Evolutionary conservation across 2,888 invertebrate genomes (phyloP).

Genomic region (Tholera decimalis): DNA sequence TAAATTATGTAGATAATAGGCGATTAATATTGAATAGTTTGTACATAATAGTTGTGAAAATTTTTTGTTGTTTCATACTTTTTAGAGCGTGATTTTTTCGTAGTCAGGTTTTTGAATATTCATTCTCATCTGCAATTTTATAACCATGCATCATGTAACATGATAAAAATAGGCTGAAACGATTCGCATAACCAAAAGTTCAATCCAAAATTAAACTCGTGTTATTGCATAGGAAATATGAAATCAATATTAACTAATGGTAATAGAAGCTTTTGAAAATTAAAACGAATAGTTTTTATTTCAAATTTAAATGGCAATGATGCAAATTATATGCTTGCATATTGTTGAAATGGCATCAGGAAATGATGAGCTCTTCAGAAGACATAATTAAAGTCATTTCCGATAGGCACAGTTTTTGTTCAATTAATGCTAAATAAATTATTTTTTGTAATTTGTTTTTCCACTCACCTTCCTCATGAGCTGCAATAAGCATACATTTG

Average conservation of each 20-base stretch:
- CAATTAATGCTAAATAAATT: constrained; percentile 7
- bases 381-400: constrained; percentile 37
- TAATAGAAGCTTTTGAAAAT: constrained; percentile 1
- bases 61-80: too few relatives aligned
- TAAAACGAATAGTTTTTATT: constrained; percentile 28
- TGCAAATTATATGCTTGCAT: constrained; percentile 13
- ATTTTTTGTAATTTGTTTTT: background rate
- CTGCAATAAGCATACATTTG: background rate
- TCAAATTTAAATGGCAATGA: constrained; percentile 12
- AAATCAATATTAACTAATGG: constrained; percentile 10
- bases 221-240: constrained; percentile 8
- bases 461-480: background rate
- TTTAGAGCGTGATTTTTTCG: too few relatives aligned
- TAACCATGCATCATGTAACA: background rate
- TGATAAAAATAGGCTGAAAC: background rate
- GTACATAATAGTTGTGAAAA: too few relatives aligned
- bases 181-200: constrained; percentile 4
- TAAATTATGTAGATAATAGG: too few relatives aligned
- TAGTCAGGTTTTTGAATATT: too few relatives aligned
- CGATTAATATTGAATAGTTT: too few relatives aligned
- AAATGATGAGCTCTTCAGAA: constrained; percentile 12
- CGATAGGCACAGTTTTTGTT: background rate
- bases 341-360: constrained; percentile 36
- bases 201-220: background rate
- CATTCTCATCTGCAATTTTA: background rate